Percentiles rank a stretch among this genome's conserved stretches.
Conservation (phyloP, 2,797 vertebrate species). For the Nyctalus aviator region DNA sequence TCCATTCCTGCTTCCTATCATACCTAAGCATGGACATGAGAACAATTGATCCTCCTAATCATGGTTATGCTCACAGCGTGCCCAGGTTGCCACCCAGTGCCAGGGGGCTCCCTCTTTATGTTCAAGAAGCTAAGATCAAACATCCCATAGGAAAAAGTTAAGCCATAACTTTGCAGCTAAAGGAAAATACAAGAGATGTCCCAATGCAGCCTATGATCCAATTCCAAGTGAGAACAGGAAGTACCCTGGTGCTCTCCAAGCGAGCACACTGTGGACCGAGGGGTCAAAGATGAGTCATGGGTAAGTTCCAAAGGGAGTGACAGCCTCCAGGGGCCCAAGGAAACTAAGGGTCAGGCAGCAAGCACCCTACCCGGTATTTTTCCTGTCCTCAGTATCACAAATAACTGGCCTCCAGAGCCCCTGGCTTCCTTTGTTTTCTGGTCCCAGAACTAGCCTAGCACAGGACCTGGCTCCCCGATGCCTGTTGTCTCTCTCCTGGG, state of each 20-base stretch:
- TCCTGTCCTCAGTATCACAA: background rate
- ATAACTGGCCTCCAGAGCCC: background rate
- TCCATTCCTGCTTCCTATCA: background rate
- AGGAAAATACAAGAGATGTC: background rate
- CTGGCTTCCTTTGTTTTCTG: background rate
- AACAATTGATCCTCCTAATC: background rate
- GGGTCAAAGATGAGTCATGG: background rate
- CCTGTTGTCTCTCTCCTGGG: background rate
- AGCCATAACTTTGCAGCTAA: background rate
- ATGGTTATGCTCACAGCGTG: fast-evolving
- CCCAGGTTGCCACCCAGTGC: background rate
- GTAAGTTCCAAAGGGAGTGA: background rate
- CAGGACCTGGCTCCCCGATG: background rate
- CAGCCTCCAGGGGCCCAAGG: background rate
- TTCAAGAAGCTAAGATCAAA: background rate
- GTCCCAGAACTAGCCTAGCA: background rate
- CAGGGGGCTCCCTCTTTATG: background rate
- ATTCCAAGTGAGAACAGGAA: background rate
- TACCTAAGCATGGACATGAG: fast-evolving
- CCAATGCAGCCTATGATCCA: background rate
- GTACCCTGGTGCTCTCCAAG: background rate
- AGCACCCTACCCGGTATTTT: background rate
- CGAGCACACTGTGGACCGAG: background rate
- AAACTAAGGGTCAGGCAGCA: background rate
- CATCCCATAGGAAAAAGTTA: background rate